Conservation (phyloP, 2,888 invertebrate species). For the Philereme vetulata region DNA sequence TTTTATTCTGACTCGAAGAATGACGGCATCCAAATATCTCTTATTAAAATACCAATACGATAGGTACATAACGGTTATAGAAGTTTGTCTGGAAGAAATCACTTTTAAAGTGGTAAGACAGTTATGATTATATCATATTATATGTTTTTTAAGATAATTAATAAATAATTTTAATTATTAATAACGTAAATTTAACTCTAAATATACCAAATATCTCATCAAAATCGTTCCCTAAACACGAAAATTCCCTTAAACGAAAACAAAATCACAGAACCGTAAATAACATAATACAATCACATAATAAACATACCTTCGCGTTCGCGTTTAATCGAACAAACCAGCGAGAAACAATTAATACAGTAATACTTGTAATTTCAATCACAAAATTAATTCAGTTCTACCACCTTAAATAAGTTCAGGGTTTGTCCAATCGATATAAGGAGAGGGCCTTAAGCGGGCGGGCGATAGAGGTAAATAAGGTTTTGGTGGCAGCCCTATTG, state of each 20-base stretch:
- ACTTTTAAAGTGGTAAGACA: no score
- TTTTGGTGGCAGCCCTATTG: conserved; percentile 60
- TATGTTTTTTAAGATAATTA: no score
- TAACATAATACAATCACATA: conserved; percentile 44
- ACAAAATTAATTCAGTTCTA: conserved; percentile 78
- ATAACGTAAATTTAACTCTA: background rate
- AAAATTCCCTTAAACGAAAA: conserved; percentile 6
- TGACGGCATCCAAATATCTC: no score
- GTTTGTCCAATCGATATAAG: conserved; percentile 77
- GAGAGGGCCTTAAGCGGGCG: conserved; percentile 67
- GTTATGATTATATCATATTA: no score
- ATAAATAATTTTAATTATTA: no score
- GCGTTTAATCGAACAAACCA: conserved; percentile 66
- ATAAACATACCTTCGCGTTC: conserved; percentile 49
- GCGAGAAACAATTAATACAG: conserved; percentile 68
- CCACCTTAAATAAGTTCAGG: conserved; percentile 79
- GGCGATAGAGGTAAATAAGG: conserved; percentile 76
- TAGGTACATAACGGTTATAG: no score
- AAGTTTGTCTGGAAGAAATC: no score
- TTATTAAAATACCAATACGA: no score
- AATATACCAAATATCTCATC: background rate
- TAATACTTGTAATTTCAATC: conserved; percentile 78
- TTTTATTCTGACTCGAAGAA: no score
- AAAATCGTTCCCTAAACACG: background rate
- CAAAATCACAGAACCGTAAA: conserved; percentile 31